These are phyloP conservation scores for Tanypteryx hageni DNA, from an alignment of 2,888 invertebrate species.

Conservation along the genomic window DNA sequence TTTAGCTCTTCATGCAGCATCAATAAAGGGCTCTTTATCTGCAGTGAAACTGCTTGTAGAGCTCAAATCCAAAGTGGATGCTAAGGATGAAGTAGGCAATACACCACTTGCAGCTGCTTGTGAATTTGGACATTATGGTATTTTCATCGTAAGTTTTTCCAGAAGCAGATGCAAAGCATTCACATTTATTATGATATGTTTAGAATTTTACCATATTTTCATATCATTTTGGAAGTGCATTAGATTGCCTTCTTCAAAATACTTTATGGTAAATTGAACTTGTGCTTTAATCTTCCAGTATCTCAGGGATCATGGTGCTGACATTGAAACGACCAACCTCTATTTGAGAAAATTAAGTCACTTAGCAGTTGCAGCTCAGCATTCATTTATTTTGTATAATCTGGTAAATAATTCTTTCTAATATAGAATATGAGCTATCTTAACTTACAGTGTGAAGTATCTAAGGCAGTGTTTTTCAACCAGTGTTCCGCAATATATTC, in stretches of 20 bases:
- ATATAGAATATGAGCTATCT: no score
- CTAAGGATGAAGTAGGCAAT: slow-evolving; percentile 23
- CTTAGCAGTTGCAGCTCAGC: not conserved
- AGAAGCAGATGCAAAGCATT: no score
- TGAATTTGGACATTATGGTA: not conserved
- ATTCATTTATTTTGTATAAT: not conserved
- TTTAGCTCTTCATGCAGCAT: not conserved
- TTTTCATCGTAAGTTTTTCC: not conserved
- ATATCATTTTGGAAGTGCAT: not conserved
- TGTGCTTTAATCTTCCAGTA: not conserved
- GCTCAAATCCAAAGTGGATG: not conserved
- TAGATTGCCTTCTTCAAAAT: not conserved
- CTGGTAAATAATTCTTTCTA: not conserved
- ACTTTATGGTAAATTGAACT: not conserved
- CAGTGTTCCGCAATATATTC: no score
- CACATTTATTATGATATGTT: no score
- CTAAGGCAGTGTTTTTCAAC: no score
- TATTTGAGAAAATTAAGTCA: slow-evolving; percentile 30
- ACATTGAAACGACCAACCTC: slow-evolving; percentile 3
- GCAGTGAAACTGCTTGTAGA: not conserved
- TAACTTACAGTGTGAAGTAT: no score
- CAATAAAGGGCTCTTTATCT: not conserved
- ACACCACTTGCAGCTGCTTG: slow-evolving; percentile 41
- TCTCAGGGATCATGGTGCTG: not conserved
- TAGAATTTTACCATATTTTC: no score